A percentile compares a stretch with the other conserved stretches of the same genome.
Evolutionary conservation across 2,888 invertebrate genomes (phyloP).

Genomic region (Diarsia brunnea): DNA sequence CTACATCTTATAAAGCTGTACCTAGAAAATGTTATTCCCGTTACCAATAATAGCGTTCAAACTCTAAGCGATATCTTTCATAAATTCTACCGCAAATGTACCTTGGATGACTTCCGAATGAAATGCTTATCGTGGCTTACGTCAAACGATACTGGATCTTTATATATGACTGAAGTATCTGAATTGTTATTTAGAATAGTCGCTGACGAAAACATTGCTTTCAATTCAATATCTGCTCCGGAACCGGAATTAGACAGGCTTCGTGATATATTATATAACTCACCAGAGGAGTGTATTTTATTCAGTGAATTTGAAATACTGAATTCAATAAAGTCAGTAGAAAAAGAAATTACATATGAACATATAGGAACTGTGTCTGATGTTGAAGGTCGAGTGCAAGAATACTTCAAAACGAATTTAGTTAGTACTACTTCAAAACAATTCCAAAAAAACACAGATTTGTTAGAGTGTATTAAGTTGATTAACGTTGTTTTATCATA

Average conservation of each 20-base stretch:
- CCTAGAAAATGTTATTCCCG: constrained; percentile 84
- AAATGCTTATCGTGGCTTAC: constrained; percentile 81
- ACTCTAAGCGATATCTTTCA: constrained; percentile 79
- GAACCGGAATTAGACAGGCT: constrained; percentile 63
- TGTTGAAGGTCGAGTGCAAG: constrained; percentile 69
- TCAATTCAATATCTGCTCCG: constrained; percentile 13
- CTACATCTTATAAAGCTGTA: constrained; percentile 83
- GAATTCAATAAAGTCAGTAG: constrained; percentile 43
- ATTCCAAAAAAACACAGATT: constrained; percentile 62
- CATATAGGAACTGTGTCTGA: constrained; percentile 70
- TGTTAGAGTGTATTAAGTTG: constrained; percentile 73
- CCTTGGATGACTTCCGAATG: constrained; percentile 72
- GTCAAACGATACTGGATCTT: constrained; percentile 69
- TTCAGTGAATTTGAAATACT: constrained; percentile 83
- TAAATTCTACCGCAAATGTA: constrained; percentile 83
- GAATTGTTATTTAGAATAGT: constrained; percentile 79
- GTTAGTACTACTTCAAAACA: constrained; percentile 27
- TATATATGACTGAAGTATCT: constrained; percentile 66
- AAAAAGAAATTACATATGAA: constrained; percentile 50
- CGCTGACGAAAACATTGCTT: constrained; percentile 79
- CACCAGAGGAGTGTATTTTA: constrained; percentile 79
- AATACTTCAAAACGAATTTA: constrained; percentile 56
- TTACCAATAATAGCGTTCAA: constrained; percentile 76
- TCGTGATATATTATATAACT: constrained; percentile 77
- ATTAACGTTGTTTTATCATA: constrained; percentile 73